These are phyloP conservation scores for Saguinus midas DNA, from an alignment of 2,113 vertebrate species.

Conservation along the genomic window DNA sequence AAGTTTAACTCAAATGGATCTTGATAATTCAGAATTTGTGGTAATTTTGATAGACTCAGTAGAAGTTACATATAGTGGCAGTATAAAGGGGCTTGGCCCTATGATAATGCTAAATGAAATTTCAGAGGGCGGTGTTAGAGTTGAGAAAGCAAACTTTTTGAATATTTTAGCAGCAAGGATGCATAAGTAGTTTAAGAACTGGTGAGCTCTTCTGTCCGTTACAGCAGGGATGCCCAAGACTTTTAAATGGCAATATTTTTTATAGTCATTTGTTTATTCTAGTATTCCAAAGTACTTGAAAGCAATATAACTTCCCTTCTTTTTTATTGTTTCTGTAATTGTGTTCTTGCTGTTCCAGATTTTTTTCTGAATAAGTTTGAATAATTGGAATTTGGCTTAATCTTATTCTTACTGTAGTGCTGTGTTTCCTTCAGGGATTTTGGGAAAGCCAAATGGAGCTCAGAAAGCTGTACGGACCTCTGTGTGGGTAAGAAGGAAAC, in stretches of 20 bases:
- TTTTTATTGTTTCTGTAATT: conserved; percentile 41
- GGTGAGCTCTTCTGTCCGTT: conserved; percentile 11
- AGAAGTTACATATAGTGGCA: background rate
- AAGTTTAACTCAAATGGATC: conserved; percentile 10
- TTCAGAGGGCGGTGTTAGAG: background rate
- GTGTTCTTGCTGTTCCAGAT: background rate
- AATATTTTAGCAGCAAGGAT: conserved; percentile 57
- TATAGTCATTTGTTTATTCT: conserved; percentile 52
- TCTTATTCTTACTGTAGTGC: background rate
- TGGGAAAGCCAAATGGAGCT: conserved; percentile 76
- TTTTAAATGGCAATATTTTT: conserved; percentile 30
- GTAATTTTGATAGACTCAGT: background rate
- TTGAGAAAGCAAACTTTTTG: conserved; percentile 57
- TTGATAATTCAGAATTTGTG: background rate
- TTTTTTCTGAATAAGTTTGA: background rate
- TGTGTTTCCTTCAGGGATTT: conserved; percentile 65
- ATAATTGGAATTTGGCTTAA: conserved; percentile 67
- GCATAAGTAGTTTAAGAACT: conserved; percentile 26
- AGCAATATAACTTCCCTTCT: conserved; percentile 13
- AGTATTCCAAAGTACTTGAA: conserved; percentile 55
- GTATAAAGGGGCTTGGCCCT: background rate
- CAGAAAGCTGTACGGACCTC: conserved; percentile 44
- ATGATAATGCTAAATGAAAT: conserved; percentile 12
- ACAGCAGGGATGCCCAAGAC: background rate
- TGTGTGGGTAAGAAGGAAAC: conserved; percentile 71